Base-by-base conservation (phyloP, 2,113 vertebrate genomes). In the Sebastes fasciatus region DNA sequence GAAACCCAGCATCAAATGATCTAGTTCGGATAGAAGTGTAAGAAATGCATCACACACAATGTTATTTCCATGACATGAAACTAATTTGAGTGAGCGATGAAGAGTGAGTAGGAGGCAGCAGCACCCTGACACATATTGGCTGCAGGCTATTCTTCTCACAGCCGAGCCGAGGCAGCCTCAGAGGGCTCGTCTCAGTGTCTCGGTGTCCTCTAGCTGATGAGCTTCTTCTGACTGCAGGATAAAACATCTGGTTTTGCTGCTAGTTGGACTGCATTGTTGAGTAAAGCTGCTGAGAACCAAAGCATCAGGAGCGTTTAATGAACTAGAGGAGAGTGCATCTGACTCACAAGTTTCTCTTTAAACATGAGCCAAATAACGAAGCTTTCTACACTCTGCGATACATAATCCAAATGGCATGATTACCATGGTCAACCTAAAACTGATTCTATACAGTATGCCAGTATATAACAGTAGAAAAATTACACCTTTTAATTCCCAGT, bases 61-160 rank as follows among this genome's bases (percentile, higher is more conserved):
- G 10, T 23, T 52, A 68, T 80, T 55, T 58, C 21, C 11, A 23
- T 48, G 26, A 52, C 34, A 52, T 66, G 75, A 49, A 89, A 67
- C 54, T 49, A 5, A 75, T 77, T 79, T 77, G 19, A 62, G 58
- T 21, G 52, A 81, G 68, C 12, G 40, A 67, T 48, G 76, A 42
- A 26, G 67, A 55, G 45, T 9, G 75, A 86, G 85, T 81, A 77
- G 82, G 88, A 89, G 75, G 83, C 63, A 64, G 84, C 64, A 55
- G 76, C 68, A 45, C 4, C 51, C 83, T 70, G 75, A 87, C 62
- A 42, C 61, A 80, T 79, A 87, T 84, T 63, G 76, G 84, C 83
- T 87, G 84, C 74, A 77, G 91, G 88, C 85, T 75, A 91, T 93
- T 94, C 91, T 86, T 74, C 87, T 94, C 91, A 88, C 74, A 34